Percentiles rank a stretch among this genome's conserved stretches.
Evolutionary conservation across 2,113 vertebrate genomes (phyloP).

Genomic region (Clarias gariepinus): DNA sequence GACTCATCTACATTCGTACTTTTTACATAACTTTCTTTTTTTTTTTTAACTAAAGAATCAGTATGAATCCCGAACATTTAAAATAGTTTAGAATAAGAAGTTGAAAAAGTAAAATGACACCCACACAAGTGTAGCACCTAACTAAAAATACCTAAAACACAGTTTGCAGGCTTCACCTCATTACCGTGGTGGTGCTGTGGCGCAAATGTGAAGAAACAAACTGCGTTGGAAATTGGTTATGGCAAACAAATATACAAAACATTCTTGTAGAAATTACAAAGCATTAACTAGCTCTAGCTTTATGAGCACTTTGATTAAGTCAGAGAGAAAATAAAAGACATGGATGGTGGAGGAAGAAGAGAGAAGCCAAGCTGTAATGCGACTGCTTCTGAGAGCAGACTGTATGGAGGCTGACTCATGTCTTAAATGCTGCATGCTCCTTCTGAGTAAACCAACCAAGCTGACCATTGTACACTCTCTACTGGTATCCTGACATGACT

Average conservation of each 20-base stretch:
- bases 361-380: conserved; percentile 19
- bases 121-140: conserved; percentile 12
- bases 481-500: conserved; percentile 33
- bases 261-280: not conserved
- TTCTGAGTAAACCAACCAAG: conserved; percentile 9
- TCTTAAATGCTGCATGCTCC: conserved; percentile 15
- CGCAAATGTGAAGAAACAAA: not conserved
- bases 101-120: not conserved
- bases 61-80: not conserved
- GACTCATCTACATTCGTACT: not conserved
- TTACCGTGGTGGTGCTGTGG: not conserved
- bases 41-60: not conserved
- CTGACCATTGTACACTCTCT: not conserved
- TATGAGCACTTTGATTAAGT: conserved; percentile 21
- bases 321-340: conserved; percentile 1
- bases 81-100: not conserved
- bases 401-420: conserved; percentile 43
- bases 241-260: not conserved
- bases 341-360: not conserved
- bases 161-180: not conserved
- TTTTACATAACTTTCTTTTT: not conserved
- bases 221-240: not conserved
- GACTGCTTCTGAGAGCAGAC: conserved; percentile 11
- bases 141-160: not conserved
- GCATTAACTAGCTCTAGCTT: not conserved